phyloP scores from a whole-genome alignment of 2,888 invertebrate genomes.

The Lycia hirtaria region DNA sequence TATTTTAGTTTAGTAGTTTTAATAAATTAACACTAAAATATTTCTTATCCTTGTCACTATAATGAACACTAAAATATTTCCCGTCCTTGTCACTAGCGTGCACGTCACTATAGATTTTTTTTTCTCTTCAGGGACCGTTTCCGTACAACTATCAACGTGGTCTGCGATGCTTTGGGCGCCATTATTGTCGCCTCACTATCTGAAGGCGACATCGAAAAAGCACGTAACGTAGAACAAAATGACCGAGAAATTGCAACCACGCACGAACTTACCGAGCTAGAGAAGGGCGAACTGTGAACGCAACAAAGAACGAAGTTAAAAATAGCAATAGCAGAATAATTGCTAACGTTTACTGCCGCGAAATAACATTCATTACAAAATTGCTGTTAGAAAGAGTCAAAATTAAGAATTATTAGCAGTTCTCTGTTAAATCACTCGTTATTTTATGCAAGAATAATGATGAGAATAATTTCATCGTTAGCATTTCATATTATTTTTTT shows the following conservation, averaged over 20 bases:
- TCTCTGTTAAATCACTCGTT: conserved; percentile 61
- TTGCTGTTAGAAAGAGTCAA: background rate
- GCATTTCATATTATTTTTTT: conserved; percentile 38
- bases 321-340: background rate
- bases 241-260: conserved; percentile 81
- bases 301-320: conserved; percentile 9
- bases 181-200: conserved; percentile 95
- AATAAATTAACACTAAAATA: too few relatives aligned
- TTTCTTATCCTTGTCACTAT: too few relatives aligned
- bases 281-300: conserved; percentile 78
- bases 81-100: background rate
- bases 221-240: conserved; percentile 71
- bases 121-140: conserved; percentile 90
- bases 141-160: conserved; percentile 96
- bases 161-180: conserved; percentile 97
- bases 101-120: background rate
- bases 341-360: background rate
- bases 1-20: too few relatives aligned
- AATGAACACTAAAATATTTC: background rate
- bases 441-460: conserved; percentile 53
- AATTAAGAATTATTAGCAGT: conserved; percentile 33
- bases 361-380: background rate
- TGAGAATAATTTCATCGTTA: too few relatives aligned
- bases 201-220: conserved; percentile 87
- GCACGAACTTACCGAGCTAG: conserved; percentile 88